Conservation (phyloP, 2,797 vertebrate species). For the Salarias fasciatus region DNA sequence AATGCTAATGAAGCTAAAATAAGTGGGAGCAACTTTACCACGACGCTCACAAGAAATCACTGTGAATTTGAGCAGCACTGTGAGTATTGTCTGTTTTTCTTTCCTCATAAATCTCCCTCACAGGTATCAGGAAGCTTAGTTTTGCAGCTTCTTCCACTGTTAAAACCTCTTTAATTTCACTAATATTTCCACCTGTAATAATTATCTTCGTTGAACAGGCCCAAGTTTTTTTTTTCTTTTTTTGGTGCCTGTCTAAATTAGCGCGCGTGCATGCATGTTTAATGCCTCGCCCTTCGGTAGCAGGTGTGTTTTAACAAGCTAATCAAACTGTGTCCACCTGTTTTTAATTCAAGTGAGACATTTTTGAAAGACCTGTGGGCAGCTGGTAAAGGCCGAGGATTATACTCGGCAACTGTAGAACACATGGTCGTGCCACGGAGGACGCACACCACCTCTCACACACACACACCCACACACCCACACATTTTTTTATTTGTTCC, state of each 20-base stretch:
- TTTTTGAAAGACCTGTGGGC: conserved; percentile 66
- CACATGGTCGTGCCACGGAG: conserved; percentile 56
- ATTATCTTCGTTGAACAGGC: conserved; percentile 51
- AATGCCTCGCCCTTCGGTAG: conserved; percentile 42
- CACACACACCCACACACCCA: conserved; percentile 12
- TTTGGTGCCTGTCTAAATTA: conserved; percentile 8
- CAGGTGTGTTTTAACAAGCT: conserved; percentile 78
- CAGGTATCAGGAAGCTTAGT: conserved; percentile 13
- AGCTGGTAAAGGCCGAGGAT: conserved; percentile 70
- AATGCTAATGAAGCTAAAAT: not conserved
- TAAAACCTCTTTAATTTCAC: conserved; percentile 23
- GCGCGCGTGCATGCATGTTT: conserved; percentile 5
- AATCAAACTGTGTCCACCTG: conserved; percentile 77
- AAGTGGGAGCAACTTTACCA: not conserved
- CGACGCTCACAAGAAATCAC: not conserved
- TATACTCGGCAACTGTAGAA: conserved; percentile 59
- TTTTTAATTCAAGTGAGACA: conserved; percentile 72
- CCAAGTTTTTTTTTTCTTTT: conserved; percentile 8
- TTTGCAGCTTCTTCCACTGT: conserved; percentile 1
- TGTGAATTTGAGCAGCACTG: not conserved
- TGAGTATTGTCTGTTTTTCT: conserved; percentile 1
- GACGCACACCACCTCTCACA: conserved; percentile 9
- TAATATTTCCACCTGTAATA: conserved; percentile 32
- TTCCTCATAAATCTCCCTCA: conserved; percentile 13
- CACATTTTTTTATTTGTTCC: conserved; percentile 30